Conservation (phyloP, 2,797 vertebrate species). For the Aplochiton taeniatus region DNA sequence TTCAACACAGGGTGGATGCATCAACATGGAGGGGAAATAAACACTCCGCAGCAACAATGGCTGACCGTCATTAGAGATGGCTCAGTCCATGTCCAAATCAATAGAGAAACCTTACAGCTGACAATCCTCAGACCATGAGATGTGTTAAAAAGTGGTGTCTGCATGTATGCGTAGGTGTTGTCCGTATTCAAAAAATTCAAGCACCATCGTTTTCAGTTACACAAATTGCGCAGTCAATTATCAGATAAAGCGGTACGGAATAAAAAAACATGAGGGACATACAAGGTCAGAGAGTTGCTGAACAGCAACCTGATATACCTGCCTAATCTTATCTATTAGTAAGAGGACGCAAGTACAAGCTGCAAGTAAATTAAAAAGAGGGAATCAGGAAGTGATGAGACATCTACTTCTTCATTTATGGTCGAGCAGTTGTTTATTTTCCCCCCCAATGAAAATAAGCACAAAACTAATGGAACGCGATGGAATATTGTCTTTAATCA, state of each 20-base stretch:
- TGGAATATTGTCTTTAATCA: constrained; percentile 1
- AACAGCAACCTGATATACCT: too few relatives aligned
- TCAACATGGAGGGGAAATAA: not conserved
- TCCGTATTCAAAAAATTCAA: too few relatives aligned
- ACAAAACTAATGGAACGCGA: not conserved
- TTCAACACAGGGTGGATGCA: not conserved
- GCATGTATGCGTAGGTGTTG: not conserved
- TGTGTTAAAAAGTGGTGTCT: not conserved
- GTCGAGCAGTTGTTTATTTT: not conserved
- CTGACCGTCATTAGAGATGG: not conserved
- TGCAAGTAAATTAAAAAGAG: too few relatives aligned
- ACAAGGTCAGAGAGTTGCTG: too few relatives aligned
- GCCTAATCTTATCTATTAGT: too few relatives aligned
- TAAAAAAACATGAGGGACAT: too few relatives aligned
- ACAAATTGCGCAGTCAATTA: too few relatives aligned
- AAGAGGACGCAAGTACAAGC: too few relatives aligned
- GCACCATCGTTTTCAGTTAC: too few relatives aligned
- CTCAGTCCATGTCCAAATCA: not conserved
- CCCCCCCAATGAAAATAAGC: constrained; percentile 9
- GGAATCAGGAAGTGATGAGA: too few relatives aligned
- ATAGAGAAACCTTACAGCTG: not conserved
- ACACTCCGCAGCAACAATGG: constrained; percentile 3
- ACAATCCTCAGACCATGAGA: not conserved
- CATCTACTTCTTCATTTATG: not conserved
- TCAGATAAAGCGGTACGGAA: too few relatives aligned